Conservation (phyloP, 2,113 vertebrate species). For the Pontoporia blainvillei region DNA sequence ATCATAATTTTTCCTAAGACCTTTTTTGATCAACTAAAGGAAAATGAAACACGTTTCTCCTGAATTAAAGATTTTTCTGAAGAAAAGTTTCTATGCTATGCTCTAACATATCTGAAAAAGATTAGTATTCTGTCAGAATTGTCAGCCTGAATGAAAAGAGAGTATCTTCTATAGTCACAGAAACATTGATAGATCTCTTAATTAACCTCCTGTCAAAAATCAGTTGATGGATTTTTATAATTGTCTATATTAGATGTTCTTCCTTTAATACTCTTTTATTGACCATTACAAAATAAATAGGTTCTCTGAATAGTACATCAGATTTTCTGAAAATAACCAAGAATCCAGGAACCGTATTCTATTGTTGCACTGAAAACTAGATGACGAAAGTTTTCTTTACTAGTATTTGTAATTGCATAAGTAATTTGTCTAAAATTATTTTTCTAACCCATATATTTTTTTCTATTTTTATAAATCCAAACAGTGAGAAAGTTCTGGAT, state of each 20-base stretch:
- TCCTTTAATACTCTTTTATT: not conserved
- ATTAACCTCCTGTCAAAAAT: not conserved
- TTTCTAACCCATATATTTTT: not conserved
- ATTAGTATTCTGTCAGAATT: not conserved
- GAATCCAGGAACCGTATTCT: not conserved
- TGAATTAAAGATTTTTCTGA: slow-evolving; percentile 13
- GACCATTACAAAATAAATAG: slow-evolving; percentile 9
- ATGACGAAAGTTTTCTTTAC: not conserved
- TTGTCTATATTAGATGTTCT: not conserved
- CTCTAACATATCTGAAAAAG: not conserved
- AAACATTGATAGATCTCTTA: not conserved
- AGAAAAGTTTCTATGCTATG: not conserved
- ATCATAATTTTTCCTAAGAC: not conserved
- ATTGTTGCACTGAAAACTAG: not conserved
- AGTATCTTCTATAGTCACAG: not conserved
- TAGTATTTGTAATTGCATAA: not conserved
- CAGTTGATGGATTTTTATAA: not conserved
- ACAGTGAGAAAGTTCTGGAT: not conserved
- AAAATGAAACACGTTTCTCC: not conserved
- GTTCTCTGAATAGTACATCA: not conserved
- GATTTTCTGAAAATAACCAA: not conserved
- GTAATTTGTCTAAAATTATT: not conserved
- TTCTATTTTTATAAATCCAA: not conserved
- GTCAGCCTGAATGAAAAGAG: not conserved
- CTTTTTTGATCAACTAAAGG: not conserved